phyloP scores from a whole-genome alignment of 2,113 vertebrate species.

The Mormoops blainvillei region DNA sequence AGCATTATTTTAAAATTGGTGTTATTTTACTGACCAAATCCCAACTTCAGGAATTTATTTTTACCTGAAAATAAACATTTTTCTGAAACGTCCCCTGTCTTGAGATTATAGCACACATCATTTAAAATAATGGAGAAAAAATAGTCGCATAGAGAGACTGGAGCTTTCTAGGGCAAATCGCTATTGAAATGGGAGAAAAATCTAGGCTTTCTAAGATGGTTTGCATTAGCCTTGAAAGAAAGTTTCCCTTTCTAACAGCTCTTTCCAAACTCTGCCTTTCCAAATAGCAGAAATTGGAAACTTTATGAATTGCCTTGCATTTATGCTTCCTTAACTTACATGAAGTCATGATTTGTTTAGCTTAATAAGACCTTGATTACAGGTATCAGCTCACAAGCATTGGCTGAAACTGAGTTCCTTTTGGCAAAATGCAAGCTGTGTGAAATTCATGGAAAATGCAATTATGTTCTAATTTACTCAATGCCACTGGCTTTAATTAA shows the following conservation, averaged over 20 bases:
- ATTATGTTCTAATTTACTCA: slow-evolving; percentile 62
- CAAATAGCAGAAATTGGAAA: slow-evolving; percentile 41
- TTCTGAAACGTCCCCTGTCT: neutral
- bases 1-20: neutral
- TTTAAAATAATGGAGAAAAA: neutral
- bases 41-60: slow-evolving; percentile 7
- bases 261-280: slow-evolving; percentile 25
- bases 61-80: neutral
- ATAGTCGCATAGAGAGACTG: neutral
- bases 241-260: neutral
- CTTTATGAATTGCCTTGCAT: slow-evolving; percentile 56
- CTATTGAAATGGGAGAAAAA: neutral
- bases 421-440: slow-evolving; percentile 63
- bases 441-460: slow-evolving; percentile 64
- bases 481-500: slow-evolving; percentile 69
- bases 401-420: slow-evolving; percentile 50
- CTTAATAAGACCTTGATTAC: slow-evolving; percentile 64
- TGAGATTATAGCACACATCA: neutral
- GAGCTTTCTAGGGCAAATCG: neutral
- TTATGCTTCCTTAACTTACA: slow-evolving; percentile 48
- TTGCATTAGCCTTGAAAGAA: slow-evolving; percentile 1
- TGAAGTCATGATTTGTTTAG: slow-evolving; percentile 55
- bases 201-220: neutral
- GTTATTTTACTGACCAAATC: neutral
- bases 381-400: slow-evolving; percentile 45